phyloP scores from a whole-genome alignment of 2,797 vertebrate species.

The Lagodon rhomboides region DNA sequence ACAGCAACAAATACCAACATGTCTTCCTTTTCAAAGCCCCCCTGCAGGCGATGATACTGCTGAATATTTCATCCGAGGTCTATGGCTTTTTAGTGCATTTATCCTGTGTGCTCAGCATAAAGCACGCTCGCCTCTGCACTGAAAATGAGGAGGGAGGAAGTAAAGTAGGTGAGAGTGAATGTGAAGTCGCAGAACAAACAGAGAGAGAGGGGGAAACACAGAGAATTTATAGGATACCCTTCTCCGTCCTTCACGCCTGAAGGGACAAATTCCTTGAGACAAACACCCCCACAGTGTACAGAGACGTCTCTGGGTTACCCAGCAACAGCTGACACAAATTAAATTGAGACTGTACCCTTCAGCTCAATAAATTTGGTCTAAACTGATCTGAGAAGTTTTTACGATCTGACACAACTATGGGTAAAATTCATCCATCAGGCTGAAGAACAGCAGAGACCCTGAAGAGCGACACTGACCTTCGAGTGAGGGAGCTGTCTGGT shows the following conservation, averaged over 20 bases:
- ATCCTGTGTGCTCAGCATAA: conserved; percentile 22
- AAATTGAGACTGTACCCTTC: conserved; percentile 63
- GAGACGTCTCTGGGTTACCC: conserved; percentile 51
- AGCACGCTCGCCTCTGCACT: conserved; percentile 17
- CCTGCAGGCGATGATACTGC: conserved; percentile 19
- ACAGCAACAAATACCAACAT: conserved; percentile 9
- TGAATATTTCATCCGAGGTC: conserved; percentile 13
- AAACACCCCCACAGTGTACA: conserved; percentile 56
- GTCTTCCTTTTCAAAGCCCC: conserved; percentile 28
- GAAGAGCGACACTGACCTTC: conserved; percentile 41
- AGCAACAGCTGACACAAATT: conserved; percentile 60
- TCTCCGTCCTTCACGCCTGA: conserved; percentile 70
- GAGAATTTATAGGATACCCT: conserved; percentile 63
- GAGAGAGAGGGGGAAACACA: conserved; percentile 25
- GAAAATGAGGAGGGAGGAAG: conserved; percentile 22
- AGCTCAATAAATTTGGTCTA: conserved; percentile 70
- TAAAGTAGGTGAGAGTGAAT: conserved; percentile 26
- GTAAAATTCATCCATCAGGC: conserved; percentile 62
- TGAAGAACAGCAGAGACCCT: conserved; percentile 19
- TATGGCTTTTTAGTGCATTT: conserved; percentile 44
- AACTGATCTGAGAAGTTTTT: conserved; percentile 73
- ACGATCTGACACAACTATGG: conserved; percentile 54
- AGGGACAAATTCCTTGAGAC: conserved; percentile 72
- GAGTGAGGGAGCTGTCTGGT: conserved; percentile 47
- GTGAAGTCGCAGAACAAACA: conserved; percentile 34